Base-by-base conservation (phyloP, 1,140 invertebrate genomes). In the Sipha flava region DNA sequence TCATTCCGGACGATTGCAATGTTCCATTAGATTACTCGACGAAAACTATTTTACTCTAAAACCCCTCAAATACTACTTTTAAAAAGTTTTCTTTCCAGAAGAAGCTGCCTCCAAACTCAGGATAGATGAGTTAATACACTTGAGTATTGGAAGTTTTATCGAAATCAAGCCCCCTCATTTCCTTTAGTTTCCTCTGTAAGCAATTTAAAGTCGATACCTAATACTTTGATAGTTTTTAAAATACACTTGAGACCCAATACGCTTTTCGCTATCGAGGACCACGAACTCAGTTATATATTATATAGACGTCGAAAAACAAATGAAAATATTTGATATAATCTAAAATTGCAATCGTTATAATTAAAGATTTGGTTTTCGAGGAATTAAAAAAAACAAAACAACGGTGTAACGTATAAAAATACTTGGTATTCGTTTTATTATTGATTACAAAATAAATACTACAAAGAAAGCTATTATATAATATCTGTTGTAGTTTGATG, bases 161-260 rank as follows among this genome's bases (percentile, higher is more conserved):
- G 37, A 68, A 68, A 45, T 26, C 21, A 68, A 68, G 3, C 40
- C 6, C 16, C 23, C 40, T 45, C 5, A 7, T 16, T 2, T 45
- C 29, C 21, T 23, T 1, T 14, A 21, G 40, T 45, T 29, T 68
- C 14, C 14, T 1, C 6, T 18, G 40, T 2, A 45, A 68, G 62
- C 34, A 64, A 29, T 68, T 18, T 18, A 68, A n/a, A 43, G 26
- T 45, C 40, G 37, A 45, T 45, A n/a, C n/a, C n/a, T n/a, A 45
- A 68, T 68, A 68, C 40, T 68, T 68, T 3, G 37, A 68, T 68
- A 26, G 64, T 16, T 68, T 68, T 45, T 68, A 45, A 68, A 68
- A 68, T 68, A 43, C 64, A 68, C 64, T 14, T 9, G 64, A 26
- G 64, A 68, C 40, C 3, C 16, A 16, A 68, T 26, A 43, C 26